Conservation (phyloP, 2,113 vertebrate genomes). For the Pleuronectes platessa region DNA sequence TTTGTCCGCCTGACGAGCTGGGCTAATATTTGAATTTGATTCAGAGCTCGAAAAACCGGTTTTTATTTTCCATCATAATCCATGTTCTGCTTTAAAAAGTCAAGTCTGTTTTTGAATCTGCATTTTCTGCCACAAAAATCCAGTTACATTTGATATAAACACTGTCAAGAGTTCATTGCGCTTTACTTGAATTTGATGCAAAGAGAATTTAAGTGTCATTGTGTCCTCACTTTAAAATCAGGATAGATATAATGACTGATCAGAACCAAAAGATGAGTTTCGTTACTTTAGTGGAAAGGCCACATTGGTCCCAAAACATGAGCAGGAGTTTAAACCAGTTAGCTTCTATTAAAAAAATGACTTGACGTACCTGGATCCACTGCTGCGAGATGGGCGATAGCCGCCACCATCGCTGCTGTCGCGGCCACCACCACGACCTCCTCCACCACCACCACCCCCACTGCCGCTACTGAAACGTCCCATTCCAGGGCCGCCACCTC, state of each 20-base stretch:
- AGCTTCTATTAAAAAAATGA: too few relatives aligned
- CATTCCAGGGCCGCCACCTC: conserved; percentile 73
- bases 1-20: neutral
- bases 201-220: too few relatives aligned
- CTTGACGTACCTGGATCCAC: conserved; percentile 84
- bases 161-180: too few relatives aligned
- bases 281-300: too few relatives aligned
- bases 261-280: too few relatives aligned
- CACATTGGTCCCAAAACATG: too few relatives aligned
- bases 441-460: conserved; percentile 75
- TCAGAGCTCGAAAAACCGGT: neutral
- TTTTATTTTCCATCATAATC: neutral
- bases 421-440: conserved; percentile 69
- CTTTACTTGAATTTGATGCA: too few relatives aligned
- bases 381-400: conserved; percentile 88
- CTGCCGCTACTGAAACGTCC: conserved; percentile 82
- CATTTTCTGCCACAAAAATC: neutral
- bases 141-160: too few relatives aligned
- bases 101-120: neutral
- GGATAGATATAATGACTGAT: too few relatives aligned
- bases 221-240: too few relatives aligned
- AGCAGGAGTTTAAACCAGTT: too few relatives aligned
- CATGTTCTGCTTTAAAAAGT: neutral
- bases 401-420: conserved; percentile 23
- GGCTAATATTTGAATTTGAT: conserved; percentile 41